Evolutionary conservation across 2,797 vertebrate genomes (phyloP).

Genomic region (Periparus ater): DNA sequence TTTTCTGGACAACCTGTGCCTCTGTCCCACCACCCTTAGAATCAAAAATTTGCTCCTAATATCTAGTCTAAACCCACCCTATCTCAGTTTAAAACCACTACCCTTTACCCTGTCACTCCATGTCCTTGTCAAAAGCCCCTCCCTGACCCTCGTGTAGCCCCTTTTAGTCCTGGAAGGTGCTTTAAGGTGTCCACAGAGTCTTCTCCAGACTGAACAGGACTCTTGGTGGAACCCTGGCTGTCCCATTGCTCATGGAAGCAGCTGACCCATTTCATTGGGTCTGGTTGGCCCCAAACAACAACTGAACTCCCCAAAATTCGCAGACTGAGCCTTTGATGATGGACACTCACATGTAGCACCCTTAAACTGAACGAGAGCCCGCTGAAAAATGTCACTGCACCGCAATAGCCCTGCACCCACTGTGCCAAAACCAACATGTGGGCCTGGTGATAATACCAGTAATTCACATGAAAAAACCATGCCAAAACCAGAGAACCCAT

Average conservation of each 20-base stretch:
- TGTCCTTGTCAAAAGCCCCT: neutral
- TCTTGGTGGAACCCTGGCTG: neutral
- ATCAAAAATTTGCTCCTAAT: neutral
- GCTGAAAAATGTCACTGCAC: neutral
- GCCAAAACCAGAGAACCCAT: neutral
- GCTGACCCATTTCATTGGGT: neutral
- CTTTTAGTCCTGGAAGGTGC: neutral
- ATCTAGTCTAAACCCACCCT: neutral
- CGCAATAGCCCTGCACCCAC: fast-evolving
- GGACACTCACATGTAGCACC: neutral
- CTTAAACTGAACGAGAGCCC: neutral
- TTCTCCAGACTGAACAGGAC: neutral
- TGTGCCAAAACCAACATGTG: neutral
- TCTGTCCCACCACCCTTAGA: neutral
- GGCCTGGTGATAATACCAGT: neutral
- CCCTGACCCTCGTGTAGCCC: neutral
- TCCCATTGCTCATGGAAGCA: neutral
- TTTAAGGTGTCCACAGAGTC: neutral
- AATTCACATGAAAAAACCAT: neutral
- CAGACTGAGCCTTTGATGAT: neutral
- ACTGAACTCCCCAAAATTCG: neutral
- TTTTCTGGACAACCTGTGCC: neutral
- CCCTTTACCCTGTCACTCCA: neutral
- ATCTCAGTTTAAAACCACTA: neutral
- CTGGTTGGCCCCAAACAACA: neutral